A percentile compares a stretch with the other conserved stretches of the same genome.
Conservation (phyloP, 2,888 invertebrate genomes). For the Polydesmus complanatus region DNA sequence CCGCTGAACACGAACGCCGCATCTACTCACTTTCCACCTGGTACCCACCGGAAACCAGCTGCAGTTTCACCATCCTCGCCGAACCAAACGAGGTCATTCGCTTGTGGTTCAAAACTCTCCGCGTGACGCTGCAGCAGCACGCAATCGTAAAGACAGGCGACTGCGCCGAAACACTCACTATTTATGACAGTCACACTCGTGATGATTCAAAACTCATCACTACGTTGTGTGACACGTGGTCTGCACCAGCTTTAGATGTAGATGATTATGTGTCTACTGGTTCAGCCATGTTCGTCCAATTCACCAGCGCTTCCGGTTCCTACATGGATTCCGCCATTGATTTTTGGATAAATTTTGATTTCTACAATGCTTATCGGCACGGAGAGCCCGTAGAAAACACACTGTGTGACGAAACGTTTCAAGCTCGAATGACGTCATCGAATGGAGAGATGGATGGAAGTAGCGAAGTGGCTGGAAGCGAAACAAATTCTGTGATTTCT, state of each 20-base stretch:
- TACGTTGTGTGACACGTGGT: conserved; percentile 87
- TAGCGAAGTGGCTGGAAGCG: neutral
- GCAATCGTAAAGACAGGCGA: conserved; percentile 75
- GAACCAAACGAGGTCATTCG: conserved; percentile 73
- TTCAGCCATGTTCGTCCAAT: conserved; percentile 65
- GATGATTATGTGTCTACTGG: conserved; percentile 82
- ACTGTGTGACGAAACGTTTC: conserved; percentile 73
- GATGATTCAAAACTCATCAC: conserved; percentile 82
- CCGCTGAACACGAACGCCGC: conserved; percentile 6
- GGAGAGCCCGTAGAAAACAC: conserved; percentile 68
- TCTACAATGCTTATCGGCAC: conserved; percentile 77
- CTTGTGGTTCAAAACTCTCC: conserved; percentile 78
- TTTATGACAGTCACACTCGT: conserved; percentile 75
- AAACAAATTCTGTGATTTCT: neutral
- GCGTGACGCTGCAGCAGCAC: conserved; percentile 71
- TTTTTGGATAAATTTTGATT: conserved; percentile 88
- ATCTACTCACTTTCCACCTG: conserved; percentile 84
- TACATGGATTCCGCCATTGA: conserved; percentile 87
- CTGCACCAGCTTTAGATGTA: conserved; percentile 53
- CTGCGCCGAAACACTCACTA: conserved; percentile 75
- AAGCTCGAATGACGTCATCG: conserved; percentile 26
- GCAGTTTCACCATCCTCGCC: conserved; percentile 78
- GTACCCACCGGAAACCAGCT: conserved; percentile 86
- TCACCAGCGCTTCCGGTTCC: conserved; percentile 67
- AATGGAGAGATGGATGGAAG: neutral